Percentiles rank a stretch among this genome's conserved stretches.
phyloP scores from a whole-genome alignment of 2,888 invertebrate genomes.

The Adela reaumurella region DNA sequence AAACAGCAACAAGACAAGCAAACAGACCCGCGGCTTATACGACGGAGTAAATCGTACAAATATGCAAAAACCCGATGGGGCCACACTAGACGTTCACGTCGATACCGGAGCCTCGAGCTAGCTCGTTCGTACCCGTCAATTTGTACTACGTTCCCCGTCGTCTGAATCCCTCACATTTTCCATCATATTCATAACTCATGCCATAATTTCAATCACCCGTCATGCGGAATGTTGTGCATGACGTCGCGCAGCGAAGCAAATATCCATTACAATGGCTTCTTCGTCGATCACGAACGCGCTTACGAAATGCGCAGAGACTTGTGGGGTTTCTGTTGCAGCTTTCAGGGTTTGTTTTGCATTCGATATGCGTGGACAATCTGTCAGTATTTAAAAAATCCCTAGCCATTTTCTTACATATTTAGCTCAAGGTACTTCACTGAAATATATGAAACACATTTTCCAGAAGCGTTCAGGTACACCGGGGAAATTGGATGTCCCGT shows the following conservation, averaged over 20 bases:
- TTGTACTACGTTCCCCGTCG: background rate
- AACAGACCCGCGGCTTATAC: too few relatives aligned
- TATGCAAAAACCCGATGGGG: too few relatives aligned
- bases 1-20: too few relatives aligned
- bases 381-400: too few relatives aligned
- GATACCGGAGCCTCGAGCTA: background rate
- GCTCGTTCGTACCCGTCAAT: background rate
- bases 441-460: too few relatives aligned
- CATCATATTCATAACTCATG: background rate
- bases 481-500: too few relatives aligned
- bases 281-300: background rate
- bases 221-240: background rate
- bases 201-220: background rate
- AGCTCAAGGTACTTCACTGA: too few relatives aligned
- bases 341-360: too few relatives aligned
- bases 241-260: background rate
- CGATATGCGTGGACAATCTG: too few relatives aligned
- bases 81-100: background rate
- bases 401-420: too few relatives aligned
- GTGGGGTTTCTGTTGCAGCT: background rate
- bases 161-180: background rate
- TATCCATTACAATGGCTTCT: background rate
- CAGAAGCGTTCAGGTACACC: too few relatives aligned
- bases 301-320: background rate
- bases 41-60: too few relatives aligned